Percentiles rank a stretch among this genome's conserved stretches.
Conservation (phyloP, 1,140 invertebrate species). For the Drosophila nasuta region DNA sequence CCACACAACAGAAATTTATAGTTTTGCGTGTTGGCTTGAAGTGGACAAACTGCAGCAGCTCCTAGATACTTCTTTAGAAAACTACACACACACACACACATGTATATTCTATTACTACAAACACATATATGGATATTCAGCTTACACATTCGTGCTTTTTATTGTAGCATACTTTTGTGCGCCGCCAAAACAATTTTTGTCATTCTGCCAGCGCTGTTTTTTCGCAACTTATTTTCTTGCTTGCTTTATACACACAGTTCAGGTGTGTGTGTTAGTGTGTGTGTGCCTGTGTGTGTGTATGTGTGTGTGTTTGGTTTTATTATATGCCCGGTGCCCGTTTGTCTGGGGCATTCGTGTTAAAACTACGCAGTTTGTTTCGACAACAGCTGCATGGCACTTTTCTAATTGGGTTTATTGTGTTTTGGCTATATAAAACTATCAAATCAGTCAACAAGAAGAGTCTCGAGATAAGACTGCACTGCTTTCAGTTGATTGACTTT, state of each 20-base stretch:
- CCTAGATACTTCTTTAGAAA: constrained; percentile 28
- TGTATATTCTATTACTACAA: not conserved
- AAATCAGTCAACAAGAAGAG: not conserved
- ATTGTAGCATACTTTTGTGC: constrained; percentile 47
- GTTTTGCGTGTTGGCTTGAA: not conserved
- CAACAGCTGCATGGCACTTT: constrained; percentile 22
- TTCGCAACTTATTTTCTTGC: constrained; percentile 11
- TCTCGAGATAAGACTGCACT: not conserved
- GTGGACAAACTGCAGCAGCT: constrained; percentile 22
- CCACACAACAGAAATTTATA: constrained; percentile 38
- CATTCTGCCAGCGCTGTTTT: constrained; percentile 54
- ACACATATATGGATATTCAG: not conserved
- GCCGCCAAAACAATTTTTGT: constrained; percentile 52
- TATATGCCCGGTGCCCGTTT: constrained; percentile 55
- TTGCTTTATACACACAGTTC: constrained; percentile 31
- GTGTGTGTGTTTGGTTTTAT: constrained; percentile 25
- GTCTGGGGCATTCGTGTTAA: constrained; percentile 53
- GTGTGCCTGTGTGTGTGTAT: constrained; percentile 21
- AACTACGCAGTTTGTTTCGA: constrained; percentile 56
- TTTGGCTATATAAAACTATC: not conserved
- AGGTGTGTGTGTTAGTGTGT: constrained; percentile 38
- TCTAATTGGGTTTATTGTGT: not conserved
- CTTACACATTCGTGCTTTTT: constrained; percentile 2
- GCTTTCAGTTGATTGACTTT: not conserved
- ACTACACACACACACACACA: not conserved